Conservation (phyloP, 1,140 invertebrate species). For the Brachystomella parvula region DNA sequence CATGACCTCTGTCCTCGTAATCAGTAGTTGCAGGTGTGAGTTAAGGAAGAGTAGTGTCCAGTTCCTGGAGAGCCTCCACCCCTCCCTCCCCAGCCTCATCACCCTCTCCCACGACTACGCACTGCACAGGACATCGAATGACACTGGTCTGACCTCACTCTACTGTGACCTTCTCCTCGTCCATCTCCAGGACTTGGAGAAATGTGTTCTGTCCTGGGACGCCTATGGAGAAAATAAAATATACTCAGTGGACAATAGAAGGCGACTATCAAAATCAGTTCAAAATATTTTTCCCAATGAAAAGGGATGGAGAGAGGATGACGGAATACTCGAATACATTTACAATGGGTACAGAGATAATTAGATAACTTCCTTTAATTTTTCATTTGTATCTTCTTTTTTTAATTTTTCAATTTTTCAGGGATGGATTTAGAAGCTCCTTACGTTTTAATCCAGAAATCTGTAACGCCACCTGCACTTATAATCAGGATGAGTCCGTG, state of each 20-base stretch:
- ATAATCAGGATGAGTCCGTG: neutral
- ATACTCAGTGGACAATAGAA: neutral
- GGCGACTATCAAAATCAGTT: neutral
- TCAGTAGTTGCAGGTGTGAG: too few species aligned
- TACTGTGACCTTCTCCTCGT: neutral
- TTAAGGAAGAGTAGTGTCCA: too few species aligned
- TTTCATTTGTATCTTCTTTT: neutral
- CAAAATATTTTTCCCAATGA: neutral
- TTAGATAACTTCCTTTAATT: neutral
- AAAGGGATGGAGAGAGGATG: neutral
- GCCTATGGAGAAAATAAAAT: neutral
- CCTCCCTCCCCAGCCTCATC: neutral
- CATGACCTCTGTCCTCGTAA: too few species aligned
- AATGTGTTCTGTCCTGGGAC: neutral
- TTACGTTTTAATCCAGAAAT: constrained; percentile 1
- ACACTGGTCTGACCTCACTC: neutral
- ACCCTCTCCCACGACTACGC: neutral
- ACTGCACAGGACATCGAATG: neutral
- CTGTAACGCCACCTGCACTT: neutral
- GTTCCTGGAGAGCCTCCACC: neutral
- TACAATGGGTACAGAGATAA: constrained; percentile 1
- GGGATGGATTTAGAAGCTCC: neutral
- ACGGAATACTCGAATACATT: neutral
- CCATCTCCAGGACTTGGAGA: neutral
- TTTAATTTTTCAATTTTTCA: neutral